Conservation (phyloP, 2,888 invertebrate species). For the Lycaena phlaeas region DNA sequence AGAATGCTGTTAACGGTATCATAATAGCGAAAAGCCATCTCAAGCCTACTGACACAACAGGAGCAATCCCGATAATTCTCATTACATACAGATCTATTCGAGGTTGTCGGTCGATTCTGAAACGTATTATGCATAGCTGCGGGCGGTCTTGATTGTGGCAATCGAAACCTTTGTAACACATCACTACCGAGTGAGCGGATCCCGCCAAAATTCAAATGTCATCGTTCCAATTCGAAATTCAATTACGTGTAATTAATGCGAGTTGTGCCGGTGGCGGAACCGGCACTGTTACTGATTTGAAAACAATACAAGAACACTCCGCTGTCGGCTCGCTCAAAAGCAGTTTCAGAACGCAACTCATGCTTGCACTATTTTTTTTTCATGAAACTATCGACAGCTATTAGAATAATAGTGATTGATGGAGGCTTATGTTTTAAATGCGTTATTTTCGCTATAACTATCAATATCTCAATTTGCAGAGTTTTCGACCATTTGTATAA, state of each 20-base stretch:
- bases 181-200: slow-evolving; percentile 48
- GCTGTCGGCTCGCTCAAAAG: slow-evolving; percentile 49
- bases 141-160: slow-evolving; percentile 58
- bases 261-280: slow-evolving; percentile 59
- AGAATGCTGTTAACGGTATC: slow-evolving; percentile 58
- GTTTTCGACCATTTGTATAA: too few species aligned
- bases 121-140: slow-evolving; percentile 58
- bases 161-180: slow-evolving; percentile 62
- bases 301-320: slow-evolving; percentile 50
- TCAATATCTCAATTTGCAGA: slow-evolving; percentile 21
- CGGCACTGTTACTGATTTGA: slow-evolving; percentile 55
- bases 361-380: slow-evolving; percentile 33
- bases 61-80: slow-evolving; percentile 69
- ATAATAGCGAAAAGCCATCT: slow-evolving; percentile 38
- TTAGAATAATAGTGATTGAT: slow-evolving; percentile 28
- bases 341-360: slow-evolving; percentile 44
- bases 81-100: slow-evolving; percentile 70
- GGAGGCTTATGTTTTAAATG: slow-evolving; percentile 16
- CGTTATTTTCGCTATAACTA: slow-evolving; percentile 8
- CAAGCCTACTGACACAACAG: slow-evolving; percentile 60
- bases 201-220: slow-evolving; percentile 75
- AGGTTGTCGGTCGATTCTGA: slow-evolving; percentile 56
- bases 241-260: slow-evolving; percentile 76
- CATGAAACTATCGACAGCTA: slow-evolving; percentile 34
- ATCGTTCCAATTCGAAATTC: slow-evolving; percentile 78